Evolutionary conservation across 2,113 vertebrate genomes (phyloP), one percentile per base, ranked within the genome.

Genomic region (Cyanoderma ruficeps): DNA sequence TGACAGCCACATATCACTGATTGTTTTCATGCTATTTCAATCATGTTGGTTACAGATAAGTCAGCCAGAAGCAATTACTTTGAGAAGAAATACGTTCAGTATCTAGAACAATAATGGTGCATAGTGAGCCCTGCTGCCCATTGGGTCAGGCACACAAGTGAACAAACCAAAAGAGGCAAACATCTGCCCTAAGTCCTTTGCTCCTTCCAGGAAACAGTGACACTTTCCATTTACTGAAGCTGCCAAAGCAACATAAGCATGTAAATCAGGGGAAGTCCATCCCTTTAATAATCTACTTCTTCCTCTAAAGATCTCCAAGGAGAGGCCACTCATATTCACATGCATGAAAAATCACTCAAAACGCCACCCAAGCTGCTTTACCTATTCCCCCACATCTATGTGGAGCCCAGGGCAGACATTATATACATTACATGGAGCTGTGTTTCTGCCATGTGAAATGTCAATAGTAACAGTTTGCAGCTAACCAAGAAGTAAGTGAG

Each of bases 51-150:
- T 94, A 78, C 75, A 94, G 82, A 88, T 83, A 97, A 87, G 46
- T 80, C 89, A 93, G 86, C 74, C 87, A 90, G 78, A 93, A 94
- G 56, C 63, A 90, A 75, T 74, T 92, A 70, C 94, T 95, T 94
- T 81, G 67, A 42, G 59, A 90, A 91, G 42, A 94, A 90, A 75
- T 50, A 74, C 33, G 24, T 90, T 96, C 50, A 76, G 77, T 87
- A 76, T 63, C 67, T 50, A 35, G 46, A 85, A 88, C 23, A n/a
- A 68, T 80, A 72, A 65, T 27, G 61, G 53, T 46, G 53, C 31
- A 21, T 87, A 55, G 87, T 39, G 19, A 91, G 28, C 61, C 59
- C 18, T 2, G 3, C 21, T 0, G 0, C 47, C 76, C n/a, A 21
- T 6, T 64, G 67, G 41, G 19, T 27, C 59, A 63, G 42, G 27